Conservation (phyloP, 2,888 invertebrate genomes). For the Rotaria sp. region DNA sequence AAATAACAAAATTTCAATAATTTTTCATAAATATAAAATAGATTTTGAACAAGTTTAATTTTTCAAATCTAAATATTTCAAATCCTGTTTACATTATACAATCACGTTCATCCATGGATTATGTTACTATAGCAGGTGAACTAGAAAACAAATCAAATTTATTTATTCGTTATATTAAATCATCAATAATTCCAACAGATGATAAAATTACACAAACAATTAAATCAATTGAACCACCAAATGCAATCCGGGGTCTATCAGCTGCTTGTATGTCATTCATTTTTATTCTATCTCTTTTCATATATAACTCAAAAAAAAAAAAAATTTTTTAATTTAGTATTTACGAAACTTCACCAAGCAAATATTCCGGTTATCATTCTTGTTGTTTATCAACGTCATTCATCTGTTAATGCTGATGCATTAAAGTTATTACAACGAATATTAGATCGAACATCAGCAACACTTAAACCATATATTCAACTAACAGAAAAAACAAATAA, state of each 20-base stretch:
- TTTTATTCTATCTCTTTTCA: not conserved
- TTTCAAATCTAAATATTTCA: not conserved
- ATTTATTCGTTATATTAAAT: slow-evolving; percentile 26
- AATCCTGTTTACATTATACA: slow-evolving; percentile 1
- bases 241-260: not conserved
- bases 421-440: slow-evolving; percentile 24
- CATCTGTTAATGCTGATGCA: not conserved
- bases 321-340: not conserved
- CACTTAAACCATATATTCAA: not conserved
- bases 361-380: slow-evolving; percentile 14
- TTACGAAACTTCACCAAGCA: not conserved
- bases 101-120: slow-evolving; percentile 6
- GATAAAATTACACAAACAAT: not conserved
- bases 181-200: not conserved
- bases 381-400: not conserved
- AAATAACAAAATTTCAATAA: not conserved
- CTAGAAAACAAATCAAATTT: slow-evolving; percentile 13
- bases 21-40: not conserved
- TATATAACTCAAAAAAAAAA: not conserved
- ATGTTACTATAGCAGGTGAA: not conserved
- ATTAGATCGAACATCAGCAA: not conserved
- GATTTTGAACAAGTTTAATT: not conserved
- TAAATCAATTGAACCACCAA: slow-evolving; percentile 13
- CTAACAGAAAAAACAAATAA: not conserved
- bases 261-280: slow-evolving; percentile 7